Evolutionary conservation across 2,797 vertebrate genomes (phyloP).

Genomic region (Arvicola amphibius): DNA sequence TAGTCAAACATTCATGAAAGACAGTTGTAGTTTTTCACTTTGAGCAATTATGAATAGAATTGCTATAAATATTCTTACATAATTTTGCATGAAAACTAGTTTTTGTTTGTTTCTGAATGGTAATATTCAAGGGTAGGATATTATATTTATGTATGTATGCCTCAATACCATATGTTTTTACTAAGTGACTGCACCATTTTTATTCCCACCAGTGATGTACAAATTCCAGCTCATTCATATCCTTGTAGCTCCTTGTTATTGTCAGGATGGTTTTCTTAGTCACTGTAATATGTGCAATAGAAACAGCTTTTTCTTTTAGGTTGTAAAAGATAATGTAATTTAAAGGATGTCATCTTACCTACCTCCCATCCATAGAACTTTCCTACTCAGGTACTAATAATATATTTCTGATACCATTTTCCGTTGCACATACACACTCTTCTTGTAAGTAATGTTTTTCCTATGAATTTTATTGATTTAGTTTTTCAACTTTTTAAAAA

Average conservation of each 20-base stretch:
- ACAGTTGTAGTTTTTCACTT: not conserved
- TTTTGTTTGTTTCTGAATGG: not conserved
- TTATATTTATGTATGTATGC: not conserved
- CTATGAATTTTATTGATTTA: not conserved
- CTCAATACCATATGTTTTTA: not conserved
- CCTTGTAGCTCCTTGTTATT: slow-evolving; percentile 19
- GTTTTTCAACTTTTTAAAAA: slow-evolving; percentile 28
- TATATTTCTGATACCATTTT: slow-evolving; percentile 17
- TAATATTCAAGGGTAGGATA: not conserved
- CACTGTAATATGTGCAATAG: not conserved
- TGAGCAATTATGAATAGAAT: not conserved
- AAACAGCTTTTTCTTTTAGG: not conserved
- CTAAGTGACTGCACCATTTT: not conserved
- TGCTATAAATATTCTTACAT: not conserved
- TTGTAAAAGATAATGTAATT: not conserved
- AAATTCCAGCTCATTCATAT: not conserved
- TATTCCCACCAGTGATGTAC: not conserved
- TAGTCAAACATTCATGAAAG: slow-evolving; percentile 8
- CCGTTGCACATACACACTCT: not conserved
- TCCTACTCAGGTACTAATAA: slow-evolving; percentile 14
- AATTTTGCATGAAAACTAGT: not conserved
- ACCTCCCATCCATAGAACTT: not conserved
- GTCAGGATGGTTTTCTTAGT: not conserved
- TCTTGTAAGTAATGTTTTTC: not conserved
- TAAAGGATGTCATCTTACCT: not conserved